Base-by-base conservation (phyloP, 1,140 invertebrate genomes). In the Coboldia fuscipes region DNA sequence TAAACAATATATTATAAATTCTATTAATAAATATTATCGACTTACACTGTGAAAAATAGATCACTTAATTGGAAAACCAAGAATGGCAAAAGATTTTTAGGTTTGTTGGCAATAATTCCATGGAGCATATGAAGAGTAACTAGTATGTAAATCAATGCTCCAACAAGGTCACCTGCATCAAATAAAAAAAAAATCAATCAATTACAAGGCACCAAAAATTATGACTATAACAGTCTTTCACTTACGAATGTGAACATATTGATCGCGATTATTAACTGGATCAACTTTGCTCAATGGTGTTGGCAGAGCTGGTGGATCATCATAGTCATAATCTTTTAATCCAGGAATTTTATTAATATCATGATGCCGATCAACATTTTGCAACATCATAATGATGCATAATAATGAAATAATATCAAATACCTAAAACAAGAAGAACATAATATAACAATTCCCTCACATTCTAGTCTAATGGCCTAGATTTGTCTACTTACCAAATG, bases 111-210 rank as follows among this genome's bases (percentile, higher is more conserved):
- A 13, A 78, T 63, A 5, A 78, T 73, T 37, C 81, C 82, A 56
- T 82, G 85, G 17, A 85, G 70, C 63, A 88, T 68, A 54, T 82
- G 64, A 22, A 83, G 51, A 4, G 78, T 80, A 31, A 84, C 79
- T 19, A 71, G 65, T 47, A 84, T 65, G 38, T 75, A 78, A 37
- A 84, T 66, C 44, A 80, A 61, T 29, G 77, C 71, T 38, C 71
- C 72, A 42, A 80, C 60, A 54, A 80, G 73, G 48, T 80, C 79
- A 82, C 58, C 35, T 58, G 58, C 42, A 48, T 37, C 33, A 20
- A 33, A n/a, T 21, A n/a, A 12, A 34, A 29, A 30, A 23, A 34
- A 33, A 33, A 33, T 37, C n/a, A 33, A 10, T 30, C 29, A 30
- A 38, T n/a, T 21, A 28, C 5, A 22, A 28, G 14, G 19, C 16